Conservation (phyloP, 2,888 invertebrate genomes). For the Ceramica pisi region DNA sequence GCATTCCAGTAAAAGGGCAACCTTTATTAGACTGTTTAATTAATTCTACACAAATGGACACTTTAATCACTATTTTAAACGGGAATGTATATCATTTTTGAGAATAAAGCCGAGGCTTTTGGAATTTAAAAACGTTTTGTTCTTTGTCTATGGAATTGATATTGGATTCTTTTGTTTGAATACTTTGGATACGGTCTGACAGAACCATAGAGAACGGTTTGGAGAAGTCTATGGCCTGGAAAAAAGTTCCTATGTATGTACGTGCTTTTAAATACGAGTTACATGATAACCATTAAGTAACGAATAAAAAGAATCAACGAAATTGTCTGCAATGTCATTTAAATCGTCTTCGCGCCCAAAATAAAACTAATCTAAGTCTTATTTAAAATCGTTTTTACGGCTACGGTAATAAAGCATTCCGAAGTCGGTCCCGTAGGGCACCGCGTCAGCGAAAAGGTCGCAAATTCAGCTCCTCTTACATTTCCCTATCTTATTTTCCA, state of each 20-base stretch:
- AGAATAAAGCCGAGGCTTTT: conserved; percentile 49
- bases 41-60: conserved; percentile 68
- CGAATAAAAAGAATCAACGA: conserved; percentile 3
- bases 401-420: conserved; percentile 64
- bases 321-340: conserved; percentile 44
- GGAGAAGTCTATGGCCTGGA: background rate
- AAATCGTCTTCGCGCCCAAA: conserved; percentile 43
- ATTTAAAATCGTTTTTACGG: conserved; percentile 66
- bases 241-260: background rate
- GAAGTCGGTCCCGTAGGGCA: conserved; percentile 63
- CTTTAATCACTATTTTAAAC: conserved; percentile 71
- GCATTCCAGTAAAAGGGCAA: conserved; percentile 83
- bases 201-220: background rate
- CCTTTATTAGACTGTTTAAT: conserved; percentile 76
- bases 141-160: conserved; percentile 52
- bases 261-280: conserved; percentile 10
- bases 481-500: conserved; percentile 91
- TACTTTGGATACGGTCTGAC: background rate
- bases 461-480: conserved; percentile 85
- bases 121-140: conserved; percentile 47
- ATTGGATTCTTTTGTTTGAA: conserved; percentile 47
- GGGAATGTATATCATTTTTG: conserved; percentile 71
- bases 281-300: conserved; percentile 13
- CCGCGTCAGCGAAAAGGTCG: conserved; percentile 84
- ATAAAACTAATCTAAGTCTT: conserved; percentile 64